phyloP scores from a whole-genome alignment of 2,113 vertebrate genomes.

The Caloenas nicobarica region DNA sequence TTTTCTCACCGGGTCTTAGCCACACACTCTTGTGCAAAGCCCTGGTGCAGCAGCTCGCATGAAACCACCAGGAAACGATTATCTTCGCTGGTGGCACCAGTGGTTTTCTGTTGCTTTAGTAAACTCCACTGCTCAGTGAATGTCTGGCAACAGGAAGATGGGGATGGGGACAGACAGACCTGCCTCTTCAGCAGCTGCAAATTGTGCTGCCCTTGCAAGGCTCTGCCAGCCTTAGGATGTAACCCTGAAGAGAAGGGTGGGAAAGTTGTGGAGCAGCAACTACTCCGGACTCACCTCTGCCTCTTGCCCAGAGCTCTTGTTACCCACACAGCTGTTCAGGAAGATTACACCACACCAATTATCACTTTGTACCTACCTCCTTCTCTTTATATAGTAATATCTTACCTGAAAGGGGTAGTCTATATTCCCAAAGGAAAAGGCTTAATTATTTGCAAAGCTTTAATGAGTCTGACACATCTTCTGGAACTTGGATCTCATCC shows the following conservation, averaged over 20 bases:
- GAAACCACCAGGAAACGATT: neutral
- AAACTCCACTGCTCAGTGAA: neutral
- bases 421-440: neutral
- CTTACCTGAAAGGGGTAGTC: neutral
- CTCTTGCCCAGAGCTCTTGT: neutral
- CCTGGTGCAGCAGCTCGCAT: rapidly evolving
- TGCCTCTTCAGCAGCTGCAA: neutral
- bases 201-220: neutral
- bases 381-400: neutral
- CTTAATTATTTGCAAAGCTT: neutral
- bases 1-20: neutral
- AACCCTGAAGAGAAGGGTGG: neutral
- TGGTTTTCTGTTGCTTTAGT: neutral
- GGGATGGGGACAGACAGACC: neutral
- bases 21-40: neutral
- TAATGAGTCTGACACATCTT: neutral
- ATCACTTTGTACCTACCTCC: neutral
- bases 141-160: neutral
- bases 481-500: neutral
- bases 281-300: neutral
- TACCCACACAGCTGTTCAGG: neutral
- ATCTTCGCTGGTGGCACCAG: neutral
- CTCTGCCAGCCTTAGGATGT: neutral
- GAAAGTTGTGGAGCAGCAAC: neutral
- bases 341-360: neutral